Conservation (phyloP, 2,888 invertebrate species). For the Drepanosiphum platanoidis region DNA sequence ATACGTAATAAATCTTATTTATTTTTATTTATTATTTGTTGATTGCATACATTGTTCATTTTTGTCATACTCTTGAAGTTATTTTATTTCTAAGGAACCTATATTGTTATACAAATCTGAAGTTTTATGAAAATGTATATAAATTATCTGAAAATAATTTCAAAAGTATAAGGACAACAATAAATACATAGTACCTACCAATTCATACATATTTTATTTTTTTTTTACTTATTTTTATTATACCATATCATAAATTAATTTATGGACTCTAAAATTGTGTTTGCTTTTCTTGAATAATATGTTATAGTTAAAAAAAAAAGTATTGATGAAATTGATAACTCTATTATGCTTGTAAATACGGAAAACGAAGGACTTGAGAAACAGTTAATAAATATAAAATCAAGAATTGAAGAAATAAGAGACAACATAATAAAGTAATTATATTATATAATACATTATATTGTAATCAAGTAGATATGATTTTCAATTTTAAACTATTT, state of each 20-base stretch:
- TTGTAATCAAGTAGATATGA: too few species aligned
- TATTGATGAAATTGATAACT: constrained; percentile 11
- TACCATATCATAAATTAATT: neutral
- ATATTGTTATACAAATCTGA: too few species aligned
- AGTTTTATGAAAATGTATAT: neutral
- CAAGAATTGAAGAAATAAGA: constrained; percentile 12
- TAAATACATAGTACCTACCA: too few species aligned
- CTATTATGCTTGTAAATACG: neutral
- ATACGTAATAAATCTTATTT: too few species aligned
- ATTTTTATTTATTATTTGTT: too few species aligned
- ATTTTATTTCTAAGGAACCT: too few species aligned
- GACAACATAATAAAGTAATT: constrained; percentile 33
- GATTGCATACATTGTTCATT: too few species aligned
- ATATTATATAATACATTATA: neutral
- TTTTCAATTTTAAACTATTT: neutral
- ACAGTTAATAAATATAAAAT: constrained; percentile 10
- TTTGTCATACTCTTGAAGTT: too few species aligned
- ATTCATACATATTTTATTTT: too few species aligned
- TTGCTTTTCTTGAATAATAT: neutral
- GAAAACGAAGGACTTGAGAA: constrained; percentile 29
- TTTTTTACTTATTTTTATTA: neutral
- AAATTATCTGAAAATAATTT: too few species aligned
- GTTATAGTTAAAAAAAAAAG: constrained; percentile 34
- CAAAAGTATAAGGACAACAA: too few species aligned
- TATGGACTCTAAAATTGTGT: neutral